Evolutionary conservation across 2,888 invertebrate genomes (phyloP).

Genomic region (Barypeithes pellucidus): DNA sequence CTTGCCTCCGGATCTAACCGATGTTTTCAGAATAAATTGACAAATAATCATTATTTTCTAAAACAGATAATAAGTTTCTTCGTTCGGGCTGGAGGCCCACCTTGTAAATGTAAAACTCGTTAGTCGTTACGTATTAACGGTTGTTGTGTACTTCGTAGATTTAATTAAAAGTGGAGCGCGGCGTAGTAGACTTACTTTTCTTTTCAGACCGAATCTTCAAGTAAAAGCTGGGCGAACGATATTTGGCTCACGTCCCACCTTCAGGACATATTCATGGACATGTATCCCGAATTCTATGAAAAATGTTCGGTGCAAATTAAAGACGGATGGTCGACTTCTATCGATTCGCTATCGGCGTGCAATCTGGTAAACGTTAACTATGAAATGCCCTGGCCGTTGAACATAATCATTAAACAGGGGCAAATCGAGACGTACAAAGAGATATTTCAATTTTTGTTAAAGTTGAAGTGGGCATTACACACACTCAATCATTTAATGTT

Average conservation of each 20-base stretch:
- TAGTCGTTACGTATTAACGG: too few species aligned
- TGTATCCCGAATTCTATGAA: constrained; percentile 66
- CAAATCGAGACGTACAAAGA: constrained; percentile 65
- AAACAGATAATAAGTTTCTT: too few species aligned
- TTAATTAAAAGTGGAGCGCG: too few species aligned
- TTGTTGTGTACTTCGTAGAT: too few species aligned
- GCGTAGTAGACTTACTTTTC: constrained; percentile 2
- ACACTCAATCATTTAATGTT: constrained; percentile 65
- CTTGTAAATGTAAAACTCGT: too few species aligned
- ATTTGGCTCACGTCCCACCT: constrained; percentile 66
- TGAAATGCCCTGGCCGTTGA: constrained; percentile 66
- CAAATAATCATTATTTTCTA: too few species aligned
- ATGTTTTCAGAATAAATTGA: too few species aligned
- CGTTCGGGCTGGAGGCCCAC: too few species aligned
- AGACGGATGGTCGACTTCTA: constrained; percentile 59
- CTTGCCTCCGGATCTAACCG: too few species aligned
- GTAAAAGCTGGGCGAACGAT: constrained; percentile 63
- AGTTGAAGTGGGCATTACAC: constrained; percentile 68
- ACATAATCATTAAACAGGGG: constrained; percentile 64
- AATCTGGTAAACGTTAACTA: constrained; percentile 62
- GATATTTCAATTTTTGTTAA: constrained; percentile 66
- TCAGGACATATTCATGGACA: constrained; percentile 67
- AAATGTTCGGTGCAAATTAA: constrained; percentile 63
- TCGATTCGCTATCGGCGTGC: constrained; percentile 62
- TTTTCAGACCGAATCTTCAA: constrained; percentile 58